Evolutionary conservation across 2,888 invertebrate genomes (phyloP), one percentile per base, ranked within the genome.

Genomic region (Temnothorax unifasciatus): DNA sequence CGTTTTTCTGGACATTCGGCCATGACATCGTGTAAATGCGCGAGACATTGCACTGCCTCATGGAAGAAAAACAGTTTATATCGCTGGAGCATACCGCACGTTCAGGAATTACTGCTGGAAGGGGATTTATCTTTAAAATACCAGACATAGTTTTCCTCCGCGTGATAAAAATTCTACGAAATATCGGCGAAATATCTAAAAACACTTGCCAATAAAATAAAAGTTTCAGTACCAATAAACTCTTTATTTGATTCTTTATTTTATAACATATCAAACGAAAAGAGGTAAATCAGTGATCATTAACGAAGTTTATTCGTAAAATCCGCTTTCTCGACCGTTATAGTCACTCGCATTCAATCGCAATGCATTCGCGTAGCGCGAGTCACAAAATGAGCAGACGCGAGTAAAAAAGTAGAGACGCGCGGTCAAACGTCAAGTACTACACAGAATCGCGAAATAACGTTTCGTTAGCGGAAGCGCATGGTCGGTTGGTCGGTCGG

Each of bases 371-470:
- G 5, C 29, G 11, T 11, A 52, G 11, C 52, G 68, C 47, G 21
- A 69, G 69, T 44, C 68, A 57, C 47, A 66, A 79, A 79, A 69
- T 79, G 79, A 79, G 79, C 69, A 38, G 57, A 47, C 34, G 47
- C 59, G 57, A 59, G 47, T 68, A 44, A 64, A 63, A 76, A 64
- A 44, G 77, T 64, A 61, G 59, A 38, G 15, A 52, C n/a, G 61
- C 76, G 77, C 57, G 86, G 82, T 85, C 86, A 82, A 82, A 84
- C 79, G 88, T 86, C 86, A 87, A 90, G 88, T 87, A 90, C 82
- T 86, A 90, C 87, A 87, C 87, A 87, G 86, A 89, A 86, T 85
- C 85, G 89, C 88, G 82, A 83, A 91, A 88, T 87, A 84, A 87
- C 85, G 87, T 89, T 87, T 86, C 79, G 85, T 82, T 79, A 79